Conservation (phyloP, 2,113 vertebrate species). For the Octodon degus region DNA sequence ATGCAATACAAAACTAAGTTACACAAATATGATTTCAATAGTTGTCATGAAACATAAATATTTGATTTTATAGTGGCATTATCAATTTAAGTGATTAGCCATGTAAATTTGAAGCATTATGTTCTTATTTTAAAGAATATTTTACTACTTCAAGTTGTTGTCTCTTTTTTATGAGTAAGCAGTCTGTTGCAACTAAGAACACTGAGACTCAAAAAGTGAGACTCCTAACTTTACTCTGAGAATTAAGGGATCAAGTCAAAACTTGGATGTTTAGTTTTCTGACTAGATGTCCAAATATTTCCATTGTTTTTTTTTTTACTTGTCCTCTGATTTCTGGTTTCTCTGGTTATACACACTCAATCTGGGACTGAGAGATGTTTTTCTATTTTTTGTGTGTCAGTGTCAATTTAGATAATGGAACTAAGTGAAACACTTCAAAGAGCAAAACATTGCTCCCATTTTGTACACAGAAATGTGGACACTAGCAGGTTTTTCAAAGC, state of each 20-base stretch:
- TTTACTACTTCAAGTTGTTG: background rate
- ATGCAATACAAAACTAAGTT: background rate
- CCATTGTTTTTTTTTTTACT: background rate
- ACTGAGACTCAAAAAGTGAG: background rate
- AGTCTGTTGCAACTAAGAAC: background rate
- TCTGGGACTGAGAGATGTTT: background rate
- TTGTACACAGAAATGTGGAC: rapidly evolving
- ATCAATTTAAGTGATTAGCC: background rate
- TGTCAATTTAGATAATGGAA: conserved; percentile 29
- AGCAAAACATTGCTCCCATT: background rate
- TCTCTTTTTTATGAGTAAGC: background rate
- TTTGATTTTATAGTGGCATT: background rate
- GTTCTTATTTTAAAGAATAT: conserved; percentile 11
- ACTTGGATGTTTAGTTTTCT: background rate
- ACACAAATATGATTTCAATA: background rate
- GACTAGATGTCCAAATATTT: background rate
- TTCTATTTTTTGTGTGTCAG: conserved; percentile 1
- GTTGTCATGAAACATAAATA: background rate
- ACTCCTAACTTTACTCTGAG: background rate
- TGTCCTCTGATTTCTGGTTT: background rate
- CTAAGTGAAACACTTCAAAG: background rate
- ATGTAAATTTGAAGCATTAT: background rate
- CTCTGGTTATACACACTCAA: background rate
- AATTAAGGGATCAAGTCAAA: background rate
- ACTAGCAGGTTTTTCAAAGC: background rate